These are phyloP conservation scores for Lasioglossum marginatum DNA, from an alignment of 2,888 invertebrate species.

Conservation along the genomic window DNA sequence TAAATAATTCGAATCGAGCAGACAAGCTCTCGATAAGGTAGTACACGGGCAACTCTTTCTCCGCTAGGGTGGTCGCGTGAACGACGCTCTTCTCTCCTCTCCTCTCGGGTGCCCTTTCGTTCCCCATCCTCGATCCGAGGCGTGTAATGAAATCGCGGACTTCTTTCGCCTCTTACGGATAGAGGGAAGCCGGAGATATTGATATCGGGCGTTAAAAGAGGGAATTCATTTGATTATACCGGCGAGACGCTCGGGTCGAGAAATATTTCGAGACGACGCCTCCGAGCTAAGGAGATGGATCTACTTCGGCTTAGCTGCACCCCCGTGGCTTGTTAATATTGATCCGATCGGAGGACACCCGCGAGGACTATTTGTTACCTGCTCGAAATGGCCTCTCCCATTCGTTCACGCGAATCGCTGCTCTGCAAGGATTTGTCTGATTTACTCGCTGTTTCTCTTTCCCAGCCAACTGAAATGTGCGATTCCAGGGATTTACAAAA, in stretches of 20 bases:
- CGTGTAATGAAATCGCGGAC: slow-evolving; percentile 18
- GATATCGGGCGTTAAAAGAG: slow-evolving; percentile 15
- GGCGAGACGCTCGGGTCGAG: neutral
- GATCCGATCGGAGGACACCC: slow-evolving; percentile 11
- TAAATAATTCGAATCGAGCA: slow-evolving; percentile 35
- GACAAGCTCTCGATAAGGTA: slow-evolving; percentile 6
- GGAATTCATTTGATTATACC: slow-evolving; percentile 1
- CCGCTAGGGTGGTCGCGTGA: neutral
- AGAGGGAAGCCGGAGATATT: slow-evolving; percentile 24
- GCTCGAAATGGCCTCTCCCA: neutral
- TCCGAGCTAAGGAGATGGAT: neutral
- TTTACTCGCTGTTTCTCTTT: neutral
- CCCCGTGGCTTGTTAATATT: slow-evolving; percentile 1
- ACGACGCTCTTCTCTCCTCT: slow-evolving; percentile 4
- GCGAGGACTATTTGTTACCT: neutral
- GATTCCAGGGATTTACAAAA: neutral
- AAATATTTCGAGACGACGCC: neutral
- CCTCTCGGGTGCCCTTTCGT: slow-evolving; percentile 31
- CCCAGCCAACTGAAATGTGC: neutral
- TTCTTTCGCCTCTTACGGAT: slow-evolving; percentile 15
- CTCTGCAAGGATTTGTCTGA: neutral
- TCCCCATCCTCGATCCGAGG: neutral
- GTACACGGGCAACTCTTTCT: slow-evolving; percentile 11
- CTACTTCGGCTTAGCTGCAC: neutral
- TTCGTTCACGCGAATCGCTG: neutral